These are phyloP conservation scores for Galagoides demidoff DNA, from an alignment of 2,797 vertebrate genomes.

Conservation along the genomic window DNA sequence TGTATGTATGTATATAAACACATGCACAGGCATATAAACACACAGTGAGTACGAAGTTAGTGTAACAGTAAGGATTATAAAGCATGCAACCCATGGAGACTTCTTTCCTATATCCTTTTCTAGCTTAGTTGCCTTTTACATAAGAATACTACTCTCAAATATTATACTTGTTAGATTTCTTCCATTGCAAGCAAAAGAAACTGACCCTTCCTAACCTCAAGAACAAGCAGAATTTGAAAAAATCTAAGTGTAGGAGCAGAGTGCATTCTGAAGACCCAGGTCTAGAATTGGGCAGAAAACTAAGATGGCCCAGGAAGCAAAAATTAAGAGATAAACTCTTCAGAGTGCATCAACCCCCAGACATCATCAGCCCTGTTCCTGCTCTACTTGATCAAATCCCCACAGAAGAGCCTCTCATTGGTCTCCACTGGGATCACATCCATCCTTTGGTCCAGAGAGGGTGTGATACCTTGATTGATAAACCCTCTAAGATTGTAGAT, in stretches of 20 bases:
- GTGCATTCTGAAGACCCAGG: not conserved
- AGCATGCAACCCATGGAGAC: not conserved
- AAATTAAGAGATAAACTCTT: not conserved
- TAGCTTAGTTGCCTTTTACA: slow-evolving; percentile 20
- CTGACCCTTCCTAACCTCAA: not conserved
- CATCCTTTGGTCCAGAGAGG: not conserved
- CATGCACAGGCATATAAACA: not conserved
- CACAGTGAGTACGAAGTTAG: not conserved
- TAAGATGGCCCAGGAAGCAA: not conserved
- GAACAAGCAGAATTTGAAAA: slow-evolving; percentile 8
- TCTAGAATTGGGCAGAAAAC: not conserved
- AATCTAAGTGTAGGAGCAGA: not conserved
- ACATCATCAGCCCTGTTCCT: not conserved
- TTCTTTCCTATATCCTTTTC: slow-evolving; percentile 5
- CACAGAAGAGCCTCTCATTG: not conserved
- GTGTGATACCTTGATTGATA: not conserved
- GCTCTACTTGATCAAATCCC: not conserved
- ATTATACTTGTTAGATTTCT: not conserved
- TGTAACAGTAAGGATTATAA: not conserved
- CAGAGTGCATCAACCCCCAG: not conserved
- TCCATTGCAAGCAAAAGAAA: not conserved
- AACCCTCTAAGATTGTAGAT: not conserved
- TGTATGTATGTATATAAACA: not conserved
- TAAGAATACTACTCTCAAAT: not conserved
- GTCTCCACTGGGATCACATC: not conserved